Conservation (phyloP, 1,140 invertebrate genomes). For the Cydia amplana region DNA sequence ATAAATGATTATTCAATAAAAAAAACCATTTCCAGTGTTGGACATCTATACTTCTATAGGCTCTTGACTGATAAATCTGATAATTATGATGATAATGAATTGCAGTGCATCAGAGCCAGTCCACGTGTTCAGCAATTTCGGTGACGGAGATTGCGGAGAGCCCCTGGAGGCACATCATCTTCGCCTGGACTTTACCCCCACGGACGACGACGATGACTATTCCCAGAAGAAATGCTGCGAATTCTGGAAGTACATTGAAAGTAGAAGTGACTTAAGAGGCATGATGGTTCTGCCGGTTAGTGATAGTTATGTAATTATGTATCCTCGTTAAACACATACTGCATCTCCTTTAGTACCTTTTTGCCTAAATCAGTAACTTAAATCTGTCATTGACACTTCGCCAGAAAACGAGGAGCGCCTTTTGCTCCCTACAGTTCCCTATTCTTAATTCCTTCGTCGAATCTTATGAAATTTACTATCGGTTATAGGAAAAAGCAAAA, state of each 20-base stretch:
- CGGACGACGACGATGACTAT: conserved; percentile 33
- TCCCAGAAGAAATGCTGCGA: conserved; percentile 38
- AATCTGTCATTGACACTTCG: no score
- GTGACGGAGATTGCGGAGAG: conserved; percentile 33
- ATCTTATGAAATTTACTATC: not conserved
- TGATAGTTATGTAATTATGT: no score
- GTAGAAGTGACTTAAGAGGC: conserved; percentile 28
- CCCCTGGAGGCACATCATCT: conserved; percentile 36
- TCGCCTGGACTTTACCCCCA: conserved; percentile 36
- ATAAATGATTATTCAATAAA: no score
- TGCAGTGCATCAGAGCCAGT: not conserved
- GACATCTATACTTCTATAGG: no score
- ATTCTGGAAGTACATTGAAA: conserved; percentile 39
- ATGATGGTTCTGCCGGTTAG: conserved; percentile 37
- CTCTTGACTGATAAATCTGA: no score
- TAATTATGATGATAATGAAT: not conserved
- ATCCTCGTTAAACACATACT: no score
- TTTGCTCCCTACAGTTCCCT: no score
- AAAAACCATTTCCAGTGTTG: no score
- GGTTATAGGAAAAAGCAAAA: not conserved
- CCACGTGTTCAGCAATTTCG: conserved; percentile 26
- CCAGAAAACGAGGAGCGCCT: no score
- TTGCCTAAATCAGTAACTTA: no score
- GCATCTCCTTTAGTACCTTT: no score
- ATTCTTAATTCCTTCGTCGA: not conserved